Evolutionary conservation across 2,797 vertebrate species (phyloP).

Genomic region (Sardinella longiceps): DNA sequence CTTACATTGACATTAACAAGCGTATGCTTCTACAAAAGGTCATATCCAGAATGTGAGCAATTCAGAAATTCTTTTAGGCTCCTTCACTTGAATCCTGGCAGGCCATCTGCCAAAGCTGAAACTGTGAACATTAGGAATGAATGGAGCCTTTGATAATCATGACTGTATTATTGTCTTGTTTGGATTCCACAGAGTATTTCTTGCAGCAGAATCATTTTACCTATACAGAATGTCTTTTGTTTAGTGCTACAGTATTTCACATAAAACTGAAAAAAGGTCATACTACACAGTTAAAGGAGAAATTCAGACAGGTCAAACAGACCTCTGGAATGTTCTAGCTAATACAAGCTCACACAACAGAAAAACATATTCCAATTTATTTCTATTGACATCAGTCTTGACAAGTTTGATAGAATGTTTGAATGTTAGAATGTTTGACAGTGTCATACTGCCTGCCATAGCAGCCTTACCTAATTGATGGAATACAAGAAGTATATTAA

Average conservation of each 20-base stretch:
- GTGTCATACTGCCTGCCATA: background rate
- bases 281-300: background rate
- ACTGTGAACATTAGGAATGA: background rate
- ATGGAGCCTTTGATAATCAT: constrained; percentile 15
- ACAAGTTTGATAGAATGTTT: background rate
- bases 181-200: constrained; percentile 5
- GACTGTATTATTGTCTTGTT: constrained; percentile 2
- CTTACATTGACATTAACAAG: background rate
- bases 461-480: background rate
- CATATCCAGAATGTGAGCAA: background rate
- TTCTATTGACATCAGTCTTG: background rate
- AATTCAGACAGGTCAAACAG: too few species aligned
- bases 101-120: constrained; percentile 13
- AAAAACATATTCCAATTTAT: background rate
- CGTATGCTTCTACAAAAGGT: background rate
- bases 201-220: background rate
- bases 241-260: background rate
- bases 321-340: background rate
- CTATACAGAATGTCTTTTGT: background rate
- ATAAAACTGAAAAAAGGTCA: background rate
- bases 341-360: background rate
- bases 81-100: background rate
- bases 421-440: too few species aligned
- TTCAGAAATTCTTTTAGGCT: background rate
- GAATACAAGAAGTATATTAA: too few species aligned